phyloP scores from a whole-genome alignment of 2,797 vertebrate species.

The Sebastes trivittatus region DNA sequence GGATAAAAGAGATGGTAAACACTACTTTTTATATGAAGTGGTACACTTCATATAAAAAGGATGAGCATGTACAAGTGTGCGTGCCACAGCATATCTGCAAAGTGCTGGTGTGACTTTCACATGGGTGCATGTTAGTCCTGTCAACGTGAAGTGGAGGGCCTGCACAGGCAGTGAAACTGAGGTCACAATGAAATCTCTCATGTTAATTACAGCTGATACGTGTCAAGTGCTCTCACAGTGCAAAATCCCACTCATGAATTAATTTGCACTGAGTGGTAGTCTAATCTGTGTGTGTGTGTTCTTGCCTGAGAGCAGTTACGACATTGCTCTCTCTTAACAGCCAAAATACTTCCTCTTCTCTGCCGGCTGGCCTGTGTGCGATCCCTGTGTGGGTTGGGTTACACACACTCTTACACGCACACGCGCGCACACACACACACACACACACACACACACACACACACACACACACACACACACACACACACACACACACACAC shows the following conservation, averaged over 20 bases:
- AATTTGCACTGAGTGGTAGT: constrained; percentile 22
- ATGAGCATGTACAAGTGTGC: not conserved
- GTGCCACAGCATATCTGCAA: not conserved
- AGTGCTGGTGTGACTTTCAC: not conserved
- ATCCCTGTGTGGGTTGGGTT: constrained; percentile 53
- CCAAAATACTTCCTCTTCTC: constrained; percentile 14
- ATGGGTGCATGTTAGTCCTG: not conserved
- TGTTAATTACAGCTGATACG: constrained; percentile 36
- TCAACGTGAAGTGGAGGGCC: constrained; percentile 10
- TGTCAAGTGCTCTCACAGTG: constrained; percentile 28
- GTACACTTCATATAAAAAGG: not conserved
- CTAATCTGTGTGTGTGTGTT: constrained; percentile 21
- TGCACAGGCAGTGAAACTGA: not conserved
- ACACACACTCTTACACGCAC: not conserved
- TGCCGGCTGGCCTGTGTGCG: not conserved
- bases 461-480: too few relatives aligned
- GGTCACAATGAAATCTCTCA: constrained; percentile 16
- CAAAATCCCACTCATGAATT: constrained; percentile 40
- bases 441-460: too few relatives aligned
- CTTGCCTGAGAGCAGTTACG: constrained; percentile 26
- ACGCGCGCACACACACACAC: too few relatives aligned
- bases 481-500: too few relatives aligned
- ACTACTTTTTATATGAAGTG: not conserved
- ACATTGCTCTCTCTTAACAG: constrained; percentile 28
- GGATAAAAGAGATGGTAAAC: not conserved